Conservation (phyloP, 2,888 invertebrate species). For the Parnassius orleans region DNA sequence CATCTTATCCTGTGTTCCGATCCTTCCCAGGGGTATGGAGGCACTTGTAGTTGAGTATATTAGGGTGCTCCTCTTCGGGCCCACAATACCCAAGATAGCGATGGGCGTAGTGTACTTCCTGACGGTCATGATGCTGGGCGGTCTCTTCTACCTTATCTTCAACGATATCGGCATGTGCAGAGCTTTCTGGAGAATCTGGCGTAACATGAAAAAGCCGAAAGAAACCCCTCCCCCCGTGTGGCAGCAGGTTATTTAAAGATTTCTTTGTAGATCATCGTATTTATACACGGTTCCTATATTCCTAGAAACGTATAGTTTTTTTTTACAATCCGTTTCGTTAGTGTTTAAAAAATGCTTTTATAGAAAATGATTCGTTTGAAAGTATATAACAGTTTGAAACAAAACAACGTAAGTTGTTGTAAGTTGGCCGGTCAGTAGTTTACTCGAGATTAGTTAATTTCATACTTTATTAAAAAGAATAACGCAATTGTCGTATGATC, state of each 20-base stretch:
- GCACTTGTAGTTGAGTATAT: slow-evolving; percentile 38
- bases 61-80: slow-evolving; percentile 38
- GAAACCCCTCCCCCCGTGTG: background rate
- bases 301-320: too few species aligned
- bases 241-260: slow-evolving; percentile 6
- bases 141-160: slow-evolving; percentile 88
- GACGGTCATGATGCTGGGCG: slow-evolving; percentile 51
- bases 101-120: slow-evolving; percentile 82
- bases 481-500: too few species aligned
- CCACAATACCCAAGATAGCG: slow-evolving; percentile 83
- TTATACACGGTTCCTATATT: too few species aligned
- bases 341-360: too few species aligned
- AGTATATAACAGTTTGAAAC: too few species aligned
- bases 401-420: too few species aligned
- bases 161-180: slow-evolving; percentile 88
- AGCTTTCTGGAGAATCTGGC: slow-evolving; percentile 87
- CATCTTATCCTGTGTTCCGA: slow-evolving; percentile 1
- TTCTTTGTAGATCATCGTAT: background rate
- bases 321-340: too few species aligned
- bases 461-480: too few species aligned
- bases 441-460: too few species aligned
- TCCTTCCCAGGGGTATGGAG: slow-evolving; percentile 78
- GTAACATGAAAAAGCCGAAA: slow-evolving; percentile 56
- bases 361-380: too few species aligned
- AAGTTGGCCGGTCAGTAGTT: too few species aligned